phyloP scores from a whole-genome alignment of 2,113 vertebrate genomes.

The Corythornis madagascariensis region DNA sequence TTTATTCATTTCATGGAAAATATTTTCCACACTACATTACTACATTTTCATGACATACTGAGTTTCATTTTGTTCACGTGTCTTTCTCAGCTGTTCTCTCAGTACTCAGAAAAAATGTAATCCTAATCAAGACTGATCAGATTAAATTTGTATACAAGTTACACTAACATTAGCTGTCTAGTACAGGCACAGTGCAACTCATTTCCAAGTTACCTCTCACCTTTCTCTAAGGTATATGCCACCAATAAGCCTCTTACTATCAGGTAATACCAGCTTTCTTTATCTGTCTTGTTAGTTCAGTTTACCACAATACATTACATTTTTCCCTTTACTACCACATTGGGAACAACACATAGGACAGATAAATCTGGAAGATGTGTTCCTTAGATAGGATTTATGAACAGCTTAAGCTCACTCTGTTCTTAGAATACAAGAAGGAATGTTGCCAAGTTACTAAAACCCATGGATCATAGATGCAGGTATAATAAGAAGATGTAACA shows the following conservation, averaged over 20 bases:
- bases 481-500: background rate
- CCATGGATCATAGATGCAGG: background rate
- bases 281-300: background rate
- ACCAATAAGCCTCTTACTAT: background rate
- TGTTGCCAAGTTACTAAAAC: background rate
- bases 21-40: background rate
- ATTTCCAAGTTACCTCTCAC: background rate
- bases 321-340: background rate
- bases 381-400: background rate
- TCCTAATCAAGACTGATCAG: background rate
- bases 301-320: background rate
- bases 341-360: background rate
- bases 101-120: background rate
- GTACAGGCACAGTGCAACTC: accelerated
- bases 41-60: background rate
- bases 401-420: background rate
- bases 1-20: background rate
- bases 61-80: background rate
- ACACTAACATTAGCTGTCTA: background rate
- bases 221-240: background rate
- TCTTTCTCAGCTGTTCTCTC: background rate
- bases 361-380: background rate
- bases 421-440: background rate
- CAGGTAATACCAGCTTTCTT: background rate
- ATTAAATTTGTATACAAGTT: background rate